Conservation (phyloP, 2,888 invertebrate genomes). For the Rhopalosiphum nymphaeae region DNA sequence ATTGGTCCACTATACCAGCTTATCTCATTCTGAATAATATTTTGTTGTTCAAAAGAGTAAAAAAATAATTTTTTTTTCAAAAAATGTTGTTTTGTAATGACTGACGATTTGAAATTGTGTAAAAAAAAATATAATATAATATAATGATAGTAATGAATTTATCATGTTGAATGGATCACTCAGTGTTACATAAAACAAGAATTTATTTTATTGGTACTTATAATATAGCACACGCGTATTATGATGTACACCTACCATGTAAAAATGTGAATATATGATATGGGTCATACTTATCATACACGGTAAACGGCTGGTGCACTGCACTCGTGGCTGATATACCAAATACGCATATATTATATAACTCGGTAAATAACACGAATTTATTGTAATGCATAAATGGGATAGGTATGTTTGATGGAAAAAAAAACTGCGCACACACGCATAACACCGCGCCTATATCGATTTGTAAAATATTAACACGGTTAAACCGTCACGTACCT, state of each 20-base stretch:
- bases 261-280: neutral
- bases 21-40: no score
- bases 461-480: neutral
- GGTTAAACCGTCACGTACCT: conserved; percentile 8
- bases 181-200: neutral
- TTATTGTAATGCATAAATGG: neutral
- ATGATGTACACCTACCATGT: neutral
- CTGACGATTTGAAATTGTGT: no score
- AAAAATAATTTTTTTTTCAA: no score
- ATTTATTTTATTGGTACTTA: neutral
- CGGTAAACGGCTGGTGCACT: neutral
- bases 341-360: neutral
- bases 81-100: no score
- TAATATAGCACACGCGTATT: neutral
- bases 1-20: no score
- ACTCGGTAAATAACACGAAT: neutral
- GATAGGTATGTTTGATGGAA: neutral
- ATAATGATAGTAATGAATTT: no score
- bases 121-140: no score
- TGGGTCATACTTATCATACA: neutral
- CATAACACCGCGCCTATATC: neutral
- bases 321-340: neutral
- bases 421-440: neutral
- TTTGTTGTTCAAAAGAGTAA: no score
- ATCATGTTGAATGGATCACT: no score